Evolutionary conservation across 2,797 vertebrate genomes (phyloP), one percentile per base, ranked within the genome.

Genomic region (Antrozous pallidus): DNA sequence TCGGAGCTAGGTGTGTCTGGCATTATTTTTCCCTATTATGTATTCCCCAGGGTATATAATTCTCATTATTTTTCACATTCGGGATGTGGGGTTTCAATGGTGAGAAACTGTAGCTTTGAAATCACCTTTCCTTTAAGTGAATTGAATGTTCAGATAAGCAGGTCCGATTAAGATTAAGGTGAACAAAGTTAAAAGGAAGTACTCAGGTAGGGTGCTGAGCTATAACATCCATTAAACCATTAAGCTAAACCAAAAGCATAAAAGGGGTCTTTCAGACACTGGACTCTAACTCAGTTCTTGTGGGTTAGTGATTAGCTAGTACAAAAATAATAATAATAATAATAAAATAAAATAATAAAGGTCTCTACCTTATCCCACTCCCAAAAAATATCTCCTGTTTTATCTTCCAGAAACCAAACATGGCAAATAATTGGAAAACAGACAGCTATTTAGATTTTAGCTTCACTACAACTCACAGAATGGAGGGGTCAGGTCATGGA

Each of bases 361-460:
- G 17, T 82, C 71, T 84, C 69, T 38, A 63, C 36, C 7, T 96
- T 54, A 28, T 26, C 7, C 18, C 36, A 88, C 9, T 79, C 8
- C 2, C 49, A 22, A 22, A 47, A 95, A 84, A 84, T 74, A 81
- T 45, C 33, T n/a, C 63, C 82, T 89, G 6, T 40, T 77, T 38
- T 5, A 80, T 75, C 28, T 28, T 54, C 74, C 31, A 81, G 75
- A 91, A 92, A 94, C 84, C 49, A 94, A 86, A 81, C 75, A 88
- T 4, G 11, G 17, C 22, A 95, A 75, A 40, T 63, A 58, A 71
- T 36, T 83, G 63, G 47, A 94, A 92, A 93, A 81, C 7, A 70
- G 47, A 85, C 22, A 83, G 33, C 58, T 90, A 51, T 73, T 86
- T 94, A 69, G 56, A 65, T 73, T 92, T 85, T 84, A 81, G 51